Evolutionary conservation across 2,113 vertebrate genomes (phyloP).

Genomic region (Hippolais icterina): DNA sequence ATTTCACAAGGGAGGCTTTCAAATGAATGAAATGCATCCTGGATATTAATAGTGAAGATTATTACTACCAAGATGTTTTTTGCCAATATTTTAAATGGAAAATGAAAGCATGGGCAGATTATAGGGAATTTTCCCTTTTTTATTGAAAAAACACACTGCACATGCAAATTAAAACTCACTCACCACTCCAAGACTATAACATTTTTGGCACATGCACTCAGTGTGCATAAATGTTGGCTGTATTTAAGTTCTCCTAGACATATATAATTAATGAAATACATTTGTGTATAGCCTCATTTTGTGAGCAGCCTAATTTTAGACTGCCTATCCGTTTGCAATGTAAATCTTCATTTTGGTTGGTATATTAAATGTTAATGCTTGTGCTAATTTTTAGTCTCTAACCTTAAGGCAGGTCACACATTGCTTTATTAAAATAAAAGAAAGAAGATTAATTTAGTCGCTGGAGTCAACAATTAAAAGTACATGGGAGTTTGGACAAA

Average conservation of each 20-base stretch:
- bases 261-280: constrained; percentile 65
- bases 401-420: constrained; percentile 68
- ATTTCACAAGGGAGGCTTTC: constrained; percentile 44
- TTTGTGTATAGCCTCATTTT: constrained; percentile 62
- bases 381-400: constrained; percentile 69
- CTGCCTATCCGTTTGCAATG: constrained; percentile 52
- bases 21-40: constrained; percentile 58
- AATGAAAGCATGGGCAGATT: constrained; percentile 25
- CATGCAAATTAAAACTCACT: constrained; percentile 64
- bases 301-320: constrained; percentile 51
- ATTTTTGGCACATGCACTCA: constrained; percentile 46
- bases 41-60: constrained; percentile 63
- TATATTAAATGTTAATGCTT: constrained; percentile 68
- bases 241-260: constrained; percentile 53
- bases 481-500: constrained; percentile 26
- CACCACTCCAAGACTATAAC: constrained; percentile 49
- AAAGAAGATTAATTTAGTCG: constrained; percentile 53
- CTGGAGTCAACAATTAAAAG: constrained; percentile 69
- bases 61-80: constrained; percentile 24
- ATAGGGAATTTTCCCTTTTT: constrained; percentile 24
- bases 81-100: constrained; percentile 34
- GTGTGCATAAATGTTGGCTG: constrained; percentile 41
- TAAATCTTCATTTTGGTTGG: constrained; percentile 61
- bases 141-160: constrained; percentile 51
- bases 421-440: constrained; percentile 61